Conservation (phyloP, 2,797 vertebrate species). For the Oophaga sylvatica region DNA sequence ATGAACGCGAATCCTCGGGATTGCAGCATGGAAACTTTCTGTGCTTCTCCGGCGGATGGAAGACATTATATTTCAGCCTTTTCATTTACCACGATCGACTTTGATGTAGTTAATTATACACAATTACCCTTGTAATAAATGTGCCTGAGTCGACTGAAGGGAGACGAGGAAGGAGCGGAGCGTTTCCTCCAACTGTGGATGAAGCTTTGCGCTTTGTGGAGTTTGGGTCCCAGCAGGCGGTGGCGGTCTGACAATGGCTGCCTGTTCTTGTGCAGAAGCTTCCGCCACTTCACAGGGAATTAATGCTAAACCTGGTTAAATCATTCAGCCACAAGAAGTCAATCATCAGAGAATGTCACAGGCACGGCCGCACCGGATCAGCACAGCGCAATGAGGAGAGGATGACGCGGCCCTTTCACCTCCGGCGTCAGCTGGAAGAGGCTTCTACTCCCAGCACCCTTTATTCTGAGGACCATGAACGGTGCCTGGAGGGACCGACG, state of each 20-base stretch:
- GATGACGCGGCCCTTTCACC: background rate
- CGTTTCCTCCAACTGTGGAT: constrained; percentile 14
- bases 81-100: constrained; percentile 81
- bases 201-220: constrained; percentile 4
- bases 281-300: constrained; percentile 11
- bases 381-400: background rate
- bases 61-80: constrained; percentile 81
- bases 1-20: background rate
- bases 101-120: constrained; percentile 84
- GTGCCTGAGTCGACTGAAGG: constrained; percentile 76
- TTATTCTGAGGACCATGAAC: background rate
- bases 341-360: constrained; percentile 19
- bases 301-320: constrained; percentile 32
- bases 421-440: background rate
- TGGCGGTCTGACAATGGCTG: constrained; percentile 32
- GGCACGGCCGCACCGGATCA: background rate
- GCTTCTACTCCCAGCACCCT: background rate
- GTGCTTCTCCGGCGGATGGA: constrained; percentile 73
- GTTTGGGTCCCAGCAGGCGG: constrained; percentile 28
- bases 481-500: background rate
- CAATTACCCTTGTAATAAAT: constrained; percentile 83
- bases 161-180: constrained; percentile 63
- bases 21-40: background rate
- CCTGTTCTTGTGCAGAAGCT: constrained; percentile 10
- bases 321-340: constrained; percentile 31